Evolutionary conservation across 2,113 vertebrate species (phyloP).

Genomic region (Anarhynchus alexandrinus): DNA sequence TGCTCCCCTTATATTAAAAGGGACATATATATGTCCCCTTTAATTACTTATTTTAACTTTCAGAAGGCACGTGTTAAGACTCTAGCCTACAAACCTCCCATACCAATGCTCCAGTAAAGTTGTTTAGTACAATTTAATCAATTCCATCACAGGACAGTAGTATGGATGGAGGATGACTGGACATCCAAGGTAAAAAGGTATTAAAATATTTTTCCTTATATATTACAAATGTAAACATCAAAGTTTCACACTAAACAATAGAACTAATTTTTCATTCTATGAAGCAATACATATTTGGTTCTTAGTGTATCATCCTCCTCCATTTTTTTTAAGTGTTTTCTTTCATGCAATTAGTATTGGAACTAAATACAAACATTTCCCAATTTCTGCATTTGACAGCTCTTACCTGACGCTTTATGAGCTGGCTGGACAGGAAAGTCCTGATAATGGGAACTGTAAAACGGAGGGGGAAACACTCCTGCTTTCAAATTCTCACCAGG

Average conservation of each 20-base stretch:
- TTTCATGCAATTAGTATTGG: neutral
- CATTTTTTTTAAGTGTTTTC: neutral
- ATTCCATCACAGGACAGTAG: neutral
- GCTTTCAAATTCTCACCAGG: conserved; percentile 64
- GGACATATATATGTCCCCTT: fast-evolving
- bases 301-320: neutral
- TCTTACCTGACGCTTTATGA: conserved; percentile 82
- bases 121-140: neutral
- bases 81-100: neutral
- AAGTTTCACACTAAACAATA: neutral
- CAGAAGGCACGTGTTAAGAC: neutral
- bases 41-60: neutral
- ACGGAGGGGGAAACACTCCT: conserved; percentile 63
- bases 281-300: neutral
- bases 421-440: conserved; percentile 74
- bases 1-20: neutral
- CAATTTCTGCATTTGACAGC: neutral
- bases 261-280: neutral
- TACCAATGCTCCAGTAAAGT: neutral
- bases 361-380: neutral
- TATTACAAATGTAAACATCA: neutral
- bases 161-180: neutral
- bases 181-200: neutral
- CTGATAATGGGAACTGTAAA: conserved; percentile 74
- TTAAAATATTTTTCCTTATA: neutral